Percentiles rank a stretch among this genome's conserved stretches.
Conservation (phyloP, 2,113 vertebrate species). For the Alces alces region DNA sequence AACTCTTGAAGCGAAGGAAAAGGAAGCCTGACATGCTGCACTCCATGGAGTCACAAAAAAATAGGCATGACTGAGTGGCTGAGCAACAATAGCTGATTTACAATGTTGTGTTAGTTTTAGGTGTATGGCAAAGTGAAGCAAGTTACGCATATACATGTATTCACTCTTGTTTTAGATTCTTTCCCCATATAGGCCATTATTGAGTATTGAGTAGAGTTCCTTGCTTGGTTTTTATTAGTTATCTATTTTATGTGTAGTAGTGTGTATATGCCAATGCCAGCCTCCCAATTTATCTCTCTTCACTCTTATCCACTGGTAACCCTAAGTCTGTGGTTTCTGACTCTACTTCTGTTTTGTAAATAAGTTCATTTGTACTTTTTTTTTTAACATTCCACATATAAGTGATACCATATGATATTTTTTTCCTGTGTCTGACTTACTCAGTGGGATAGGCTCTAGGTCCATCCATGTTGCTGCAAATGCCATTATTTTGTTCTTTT, state of each 20-base stretch:
- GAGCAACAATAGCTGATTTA: not conserved
- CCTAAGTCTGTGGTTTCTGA: not conserved
- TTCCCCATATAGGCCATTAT: not conserved
- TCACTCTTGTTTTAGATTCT: not conserved
- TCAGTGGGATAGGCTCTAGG: not conserved
- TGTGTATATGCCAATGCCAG: not conserved
- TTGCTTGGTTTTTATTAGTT: not conserved
- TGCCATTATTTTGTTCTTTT: not conserved
- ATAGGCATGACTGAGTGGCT: not conserved
- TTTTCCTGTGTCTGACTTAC: not conserved
- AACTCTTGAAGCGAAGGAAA: not conserved
- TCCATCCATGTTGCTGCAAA: not conserved
- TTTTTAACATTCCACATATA: not conserved
- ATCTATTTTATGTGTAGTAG: not conserved
- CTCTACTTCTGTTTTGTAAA: not conserved
- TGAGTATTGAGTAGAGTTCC: not conserved
- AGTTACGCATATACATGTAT: not conserved
- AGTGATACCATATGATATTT: not conserved
- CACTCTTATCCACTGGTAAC: not conserved
- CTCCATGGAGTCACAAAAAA: not conserved
- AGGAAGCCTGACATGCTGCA: not conserved
- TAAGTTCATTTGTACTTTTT: not conserved
- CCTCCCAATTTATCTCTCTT: not conserved
- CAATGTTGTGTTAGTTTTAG: not conserved
- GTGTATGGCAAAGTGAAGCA: not conserved